Evolutionary conservation across 2,797 vertebrate genomes (phyloP), one percentile per base, ranked within the genome.

Genomic region (Clarias fuscus): DNA sequence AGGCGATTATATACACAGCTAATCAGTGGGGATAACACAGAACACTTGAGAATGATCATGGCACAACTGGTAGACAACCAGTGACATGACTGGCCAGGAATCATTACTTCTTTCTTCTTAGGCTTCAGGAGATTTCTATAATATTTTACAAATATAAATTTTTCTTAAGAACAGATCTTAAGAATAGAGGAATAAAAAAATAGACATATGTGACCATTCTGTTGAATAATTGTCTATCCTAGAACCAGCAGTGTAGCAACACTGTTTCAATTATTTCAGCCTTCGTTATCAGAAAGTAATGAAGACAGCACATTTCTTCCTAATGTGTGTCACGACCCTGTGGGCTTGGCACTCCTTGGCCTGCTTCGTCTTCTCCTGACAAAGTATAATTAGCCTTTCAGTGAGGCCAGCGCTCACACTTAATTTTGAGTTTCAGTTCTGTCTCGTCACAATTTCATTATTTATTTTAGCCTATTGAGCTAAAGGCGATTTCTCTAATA

Each of bases 341-440:
- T 84, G 81, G 85, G 67, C 56, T 56, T 64, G 75, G 65, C 65
- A 82, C 78, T 83, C 84, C 87, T 86, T 77, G 82, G 64, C 61
- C 43, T 40, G 65, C 33, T 89, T 59, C 75, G 68, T 24, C 82
- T 78, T 24, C 84, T 87, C 79, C 77, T 85, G 73, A 85, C 37
- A 76, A 43, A 77, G 79, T 83, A 86, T 89, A 86, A 86, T 89
- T 87, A 87, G 82, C 85, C 72, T 85, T 85, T 71, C 78, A 85
- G 27, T n/a, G 70, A 84, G 80, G 62, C 81, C 68, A 33, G 59
- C n/a, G 59, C 83, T 40, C 14, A 18, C 37, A 61, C 56, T 86
- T 90, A 79, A 88, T 87, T 72, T 75, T 75, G 17, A 85, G 84
- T 85, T 88, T 85, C 76, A 89, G 84, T 89, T 53, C 84, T 13